Base-by-base conservation (phyloP, 2,888 invertebrate species). In the Pollenia griseotomentosa region DNA sequence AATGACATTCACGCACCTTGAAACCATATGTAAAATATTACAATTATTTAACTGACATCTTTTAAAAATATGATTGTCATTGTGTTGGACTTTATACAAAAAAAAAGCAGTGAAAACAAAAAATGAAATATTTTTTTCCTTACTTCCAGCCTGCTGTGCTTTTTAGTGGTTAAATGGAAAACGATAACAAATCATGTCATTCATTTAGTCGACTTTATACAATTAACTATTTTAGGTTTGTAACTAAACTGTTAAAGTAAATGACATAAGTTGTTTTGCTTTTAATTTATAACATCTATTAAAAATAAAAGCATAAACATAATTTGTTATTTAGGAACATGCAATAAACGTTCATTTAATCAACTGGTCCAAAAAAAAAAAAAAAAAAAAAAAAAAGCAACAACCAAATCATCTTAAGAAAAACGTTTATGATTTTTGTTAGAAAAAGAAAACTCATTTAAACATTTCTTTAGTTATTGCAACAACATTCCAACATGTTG, bases 401-500 rank as follows among this genome's bases (percentile, higher is more conserved):
- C 6, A 10, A n/a, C n/a, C 33, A 33, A 75, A 51, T n/a, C 53
- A 40, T 68, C 65, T n/a, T 23, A 48, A 46, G 40, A 61, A 59
- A 79, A 70, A 80, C 19, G 40, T 65, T 40, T 42, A 70, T 59
- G 59, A 48, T 59, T 59, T 33, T 46, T 61, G 42, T 71, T 63
- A 19, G 23, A 40, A 65, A 55, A 11, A 42, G 7, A 57, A 70
- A 66, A 70, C 40, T 48, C 75, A 59, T 85, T 77, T 85, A 48
- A 68, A 70, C 77, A 78, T 78, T 82, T 74, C 44, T 73, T 61
- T 73, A 83, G 68, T 79, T 83, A 81, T 86, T 86, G 88, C 88
- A 73, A 85, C 88, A 88, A 88, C 88, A 88, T 88, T 88, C 86
- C 88, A 88, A 78, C 85, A 88, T 86, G 88, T 86, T 86, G 88